These are phyloP conservation scores for Acleris sparsana DNA, from an alignment of 2,888 invertebrate genomes.

Conservation along the genomic window DNA sequence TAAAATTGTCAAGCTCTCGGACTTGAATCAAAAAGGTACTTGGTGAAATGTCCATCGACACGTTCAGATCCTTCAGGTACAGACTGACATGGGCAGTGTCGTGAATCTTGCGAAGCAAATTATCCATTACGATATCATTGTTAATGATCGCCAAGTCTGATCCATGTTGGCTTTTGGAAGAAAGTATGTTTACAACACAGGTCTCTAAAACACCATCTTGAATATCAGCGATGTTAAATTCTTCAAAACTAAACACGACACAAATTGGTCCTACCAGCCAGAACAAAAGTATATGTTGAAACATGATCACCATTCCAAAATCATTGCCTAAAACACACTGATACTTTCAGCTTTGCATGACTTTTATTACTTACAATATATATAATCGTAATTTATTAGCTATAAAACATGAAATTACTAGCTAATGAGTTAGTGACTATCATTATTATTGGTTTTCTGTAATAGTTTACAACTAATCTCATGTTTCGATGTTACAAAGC, in stretches of 20 bases:
- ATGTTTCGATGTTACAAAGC: no score
- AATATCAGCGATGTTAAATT: not conserved
- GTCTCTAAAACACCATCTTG: constrained; percentile 1
- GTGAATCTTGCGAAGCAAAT: constrained; percentile 25
- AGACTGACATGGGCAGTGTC: constrained; percentile 16
- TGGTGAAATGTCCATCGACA: constrained; percentile 7
- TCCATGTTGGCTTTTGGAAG: constrained; percentile 7
- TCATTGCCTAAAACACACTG: not conserved
- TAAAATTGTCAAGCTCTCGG: constrained; percentile 9
- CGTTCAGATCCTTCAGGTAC: constrained; percentile 14
- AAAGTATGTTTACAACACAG: constrained; percentile 19
- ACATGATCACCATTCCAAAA: constrained; percentile 5
- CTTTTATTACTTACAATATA: not conserved
- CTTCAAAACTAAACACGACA: not conserved
- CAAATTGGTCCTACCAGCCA: not conserved
- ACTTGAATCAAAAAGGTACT: constrained; percentile 11
- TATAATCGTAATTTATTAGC: not conserved
- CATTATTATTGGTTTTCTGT: not conserved
- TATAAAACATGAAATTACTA: not conserved
- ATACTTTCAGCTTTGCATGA: not conserved
- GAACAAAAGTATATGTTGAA: not conserved
- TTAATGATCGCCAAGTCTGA: constrained; percentile 20
- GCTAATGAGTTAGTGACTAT: not conserved
- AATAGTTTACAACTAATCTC: no score
- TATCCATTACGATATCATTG: not conserved